phyloP scores from a whole-genome alignment of 2,113 vertebrate genomes.

The Sebastes fasciatus region DNA sequence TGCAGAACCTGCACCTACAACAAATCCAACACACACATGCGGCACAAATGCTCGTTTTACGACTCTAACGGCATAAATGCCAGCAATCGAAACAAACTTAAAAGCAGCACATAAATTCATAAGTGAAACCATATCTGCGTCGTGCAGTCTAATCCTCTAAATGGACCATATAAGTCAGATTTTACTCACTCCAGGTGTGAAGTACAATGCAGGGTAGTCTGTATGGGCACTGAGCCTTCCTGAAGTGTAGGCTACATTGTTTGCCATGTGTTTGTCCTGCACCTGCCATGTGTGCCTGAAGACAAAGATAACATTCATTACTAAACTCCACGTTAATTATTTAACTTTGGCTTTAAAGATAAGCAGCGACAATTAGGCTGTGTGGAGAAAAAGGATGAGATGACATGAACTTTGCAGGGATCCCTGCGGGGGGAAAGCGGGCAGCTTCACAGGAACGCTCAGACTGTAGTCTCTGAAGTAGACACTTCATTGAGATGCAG shows the following conservation, averaged over 20 bases:
- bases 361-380: constrained; percentile 40
- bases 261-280: constrained; percentile 92
- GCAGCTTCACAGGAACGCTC: constrained; percentile 44
- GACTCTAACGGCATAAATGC: constrained; percentile 5
- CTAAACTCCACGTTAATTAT: constrained; percentile 40
- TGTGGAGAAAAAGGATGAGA: constrained; percentile 41
- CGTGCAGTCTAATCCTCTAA: constrained; percentile 1
- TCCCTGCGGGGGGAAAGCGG: constrained; percentile 42
- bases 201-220: constrained; percentile 92
- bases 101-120: background rate
- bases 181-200: constrained; percentile 93
- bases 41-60: constrained; percentile 13
- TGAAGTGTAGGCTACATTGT: constrained; percentile 95
- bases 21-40: constrained; percentile 7
- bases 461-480: constrained; percentile 49
- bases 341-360: constrained; percentile 50
- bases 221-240: constrained; percentile 92
- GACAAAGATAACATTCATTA: constrained; percentile 56
- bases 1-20: constrained; percentile 94
- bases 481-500: constrained; percentile 68
- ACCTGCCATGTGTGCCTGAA: constrained; percentile 96
- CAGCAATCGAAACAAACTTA: background rate
- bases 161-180: background rate
- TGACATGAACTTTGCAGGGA: constrained; percentile 47
- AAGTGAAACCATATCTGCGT: constrained; percentile 1